Percentiles rank a stretch among this genome's conserved stretches.
These are phyloP conservation scores for Onychostoma macrolepis DNA, from an alignment of 2,113 vertebrate genomes.

Conservation along the genomic window DNA sequence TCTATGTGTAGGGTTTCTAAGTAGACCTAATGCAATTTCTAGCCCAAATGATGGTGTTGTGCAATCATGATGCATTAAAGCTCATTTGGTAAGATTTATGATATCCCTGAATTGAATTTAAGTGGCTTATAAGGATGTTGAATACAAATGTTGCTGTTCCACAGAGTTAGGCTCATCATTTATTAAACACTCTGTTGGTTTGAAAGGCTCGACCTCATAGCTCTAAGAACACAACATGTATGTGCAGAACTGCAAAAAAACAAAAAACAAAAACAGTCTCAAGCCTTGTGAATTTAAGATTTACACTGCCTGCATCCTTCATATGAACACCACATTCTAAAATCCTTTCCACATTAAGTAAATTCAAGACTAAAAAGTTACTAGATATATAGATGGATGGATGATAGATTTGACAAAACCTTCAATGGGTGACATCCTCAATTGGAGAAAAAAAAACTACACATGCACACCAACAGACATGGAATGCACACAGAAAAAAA, in stretches of 20 bases:
- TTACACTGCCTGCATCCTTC: background rate
- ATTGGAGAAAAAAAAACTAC: background rate
- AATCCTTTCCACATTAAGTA: background rate
- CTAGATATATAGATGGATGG: background rate
- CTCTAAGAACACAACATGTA: background rate
- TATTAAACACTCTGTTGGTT: slow-evolving; percentile 19
- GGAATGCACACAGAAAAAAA: background rate
- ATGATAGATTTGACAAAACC: background rate
- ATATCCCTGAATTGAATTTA: slow-evolving; percentile 27
- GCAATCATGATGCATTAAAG: slow-evolving; percentile 33
- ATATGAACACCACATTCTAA: background rate
- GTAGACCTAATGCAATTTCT: slow-evolving; percentile 23
- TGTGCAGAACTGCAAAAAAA: background rate
- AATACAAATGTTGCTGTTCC: slow-evolving; percentile 32
- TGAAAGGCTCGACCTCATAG: slow-evolving; percentile 2
- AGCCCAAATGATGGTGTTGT: slow-evolving; percentile 1
- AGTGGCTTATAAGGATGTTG: slow-evolving; percentile 20
- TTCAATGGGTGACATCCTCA: background rate
- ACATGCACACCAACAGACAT: background rate
- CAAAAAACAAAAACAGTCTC: too few relatives aligned
- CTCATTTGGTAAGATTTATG: slow-evolving; percentile 35
- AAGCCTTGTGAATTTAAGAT: background rate
- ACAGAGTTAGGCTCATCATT: slow-evolving; percentile 25
- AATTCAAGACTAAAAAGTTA: too few relatives aligned
- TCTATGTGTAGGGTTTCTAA: background rate